A percentile compares a stretch with the other conserved stretches of the same genome.
Evolutionary conservation across 2,797 vertebrate genomes (phyloP).

Genomic region (Characodon lateralis): DNA sequence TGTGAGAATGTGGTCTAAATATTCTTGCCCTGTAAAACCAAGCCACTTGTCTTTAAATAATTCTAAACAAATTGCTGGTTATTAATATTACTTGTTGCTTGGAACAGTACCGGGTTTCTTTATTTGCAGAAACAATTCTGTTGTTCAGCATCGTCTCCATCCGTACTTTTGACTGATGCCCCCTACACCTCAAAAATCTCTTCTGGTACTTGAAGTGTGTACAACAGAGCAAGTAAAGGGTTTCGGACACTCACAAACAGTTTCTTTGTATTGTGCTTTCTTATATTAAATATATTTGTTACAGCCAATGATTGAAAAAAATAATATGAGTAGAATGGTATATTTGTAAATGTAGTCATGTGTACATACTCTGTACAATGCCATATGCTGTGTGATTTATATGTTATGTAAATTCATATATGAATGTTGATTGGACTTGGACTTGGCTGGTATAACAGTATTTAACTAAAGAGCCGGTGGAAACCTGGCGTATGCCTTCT

Average conservation of each 20-base stretch:
- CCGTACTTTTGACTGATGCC: slow-evolving; percentile 10
- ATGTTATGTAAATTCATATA: slow-evolving; percentile 66
- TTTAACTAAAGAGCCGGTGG: slow-evolving; percentile 51
- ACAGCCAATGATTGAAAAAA: slow-evolving; percentile 48
- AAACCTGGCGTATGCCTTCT: slow-evolving; percentile 28
- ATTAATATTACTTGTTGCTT: background rate
- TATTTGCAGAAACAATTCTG: slow-evolving; percentile 43
- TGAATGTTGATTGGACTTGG: slow-evolving; percentile 58
- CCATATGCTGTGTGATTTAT: slow-evolving; percentile 71
- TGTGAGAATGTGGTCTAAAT: background rate
- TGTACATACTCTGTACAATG: slow-evolving; percentile 78
- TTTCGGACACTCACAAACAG: slow-evolving; percentile 44
- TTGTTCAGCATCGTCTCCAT: slow-evolving; percentile 30
- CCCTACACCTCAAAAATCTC: slow-evolving; percentile 35
- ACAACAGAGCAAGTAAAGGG: slow-evolving; percentile 38
- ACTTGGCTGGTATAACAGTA: slow-evolving; percentile 52
- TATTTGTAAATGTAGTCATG: slow-evolving; percentile 82
- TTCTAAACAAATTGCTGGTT: background rate
- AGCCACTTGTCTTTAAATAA: background rate
- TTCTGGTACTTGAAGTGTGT: slow-evolving; percentile 66
- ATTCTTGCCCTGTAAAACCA: background rate
- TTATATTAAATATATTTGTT: slow-evolving; percentile 77
- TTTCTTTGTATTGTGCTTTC: slow-evolving; percentile 69
- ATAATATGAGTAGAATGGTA: slow-evolving; percentile 72
- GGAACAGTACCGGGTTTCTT: background rate